Evolutionary conservation across 2,113 vertebrate species (phyloP).

Genomic region (Peromyscus leucopus): DNA sequence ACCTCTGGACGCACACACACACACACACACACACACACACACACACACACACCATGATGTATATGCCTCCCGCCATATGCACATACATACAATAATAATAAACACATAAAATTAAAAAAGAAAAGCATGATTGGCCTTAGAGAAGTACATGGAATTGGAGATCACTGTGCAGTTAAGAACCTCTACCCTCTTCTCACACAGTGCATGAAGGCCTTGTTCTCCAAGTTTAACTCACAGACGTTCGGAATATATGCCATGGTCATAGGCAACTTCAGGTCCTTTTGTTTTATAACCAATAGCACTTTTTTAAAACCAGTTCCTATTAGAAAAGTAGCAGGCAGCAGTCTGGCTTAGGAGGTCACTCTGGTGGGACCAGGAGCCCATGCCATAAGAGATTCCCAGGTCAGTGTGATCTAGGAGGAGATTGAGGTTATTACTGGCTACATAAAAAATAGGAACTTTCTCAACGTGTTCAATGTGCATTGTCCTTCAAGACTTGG

Average conservation of each 20-base stretch:
- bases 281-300: background rate
- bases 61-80: background rate
- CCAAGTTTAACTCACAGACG: background rate
- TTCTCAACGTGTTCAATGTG: slow-evolving; percentile 94
- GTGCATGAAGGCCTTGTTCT: background rate
- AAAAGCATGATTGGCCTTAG: background rate
- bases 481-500: slow-evolving; percentile 93
- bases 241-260: background rate
- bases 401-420: slow-evolving; percentile 93
- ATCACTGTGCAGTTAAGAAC: background rate
- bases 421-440: slow-evolving; percentile 93
- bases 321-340: background rate
- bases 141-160: background rate
- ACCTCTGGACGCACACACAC: too few relatives aligned
- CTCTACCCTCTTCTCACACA: background rate
- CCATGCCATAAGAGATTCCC: slow-evolving; percentile 91
- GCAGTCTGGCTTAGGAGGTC: slow-evolving; percentile 36
- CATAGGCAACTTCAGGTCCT: background rate
- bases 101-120: background rate
- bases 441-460: slow-evolving; percentile 93
- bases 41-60: background rate
- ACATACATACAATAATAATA: background rate
- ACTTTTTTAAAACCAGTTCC: background rate
- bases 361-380: slow-evolving; percentile 91
- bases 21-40: accelerated